Evolutionary conservation across 2,797 vertebrate genomes (phyloP), one percentile per base, ranked within the genome.

Genomic region (Limosa lapponica): DNA sequence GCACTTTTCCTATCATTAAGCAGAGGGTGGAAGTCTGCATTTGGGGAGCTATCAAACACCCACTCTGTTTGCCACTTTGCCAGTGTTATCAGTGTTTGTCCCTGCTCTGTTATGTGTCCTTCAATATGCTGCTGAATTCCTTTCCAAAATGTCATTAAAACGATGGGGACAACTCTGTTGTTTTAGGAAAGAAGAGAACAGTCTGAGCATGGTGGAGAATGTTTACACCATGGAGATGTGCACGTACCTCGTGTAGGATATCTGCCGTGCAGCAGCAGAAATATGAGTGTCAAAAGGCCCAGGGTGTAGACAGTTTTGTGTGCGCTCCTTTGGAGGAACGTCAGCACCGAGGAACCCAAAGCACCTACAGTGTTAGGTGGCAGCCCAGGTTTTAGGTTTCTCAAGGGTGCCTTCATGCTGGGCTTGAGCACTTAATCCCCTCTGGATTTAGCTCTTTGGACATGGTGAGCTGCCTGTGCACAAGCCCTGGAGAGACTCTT

Each of bases 321-420:
- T 80, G 81, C 34, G 4, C 87, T 92, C 81, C 25, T 25, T 52
- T 34, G 55, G 48, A 80, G 87, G 52, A 94, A 81, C 0, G 44
- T 37, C 87, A 80, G 87, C 88, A 5, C 43, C 19, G 8, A 37
- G 65, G 41, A 71, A 89, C 90, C 41, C 46, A 11, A 46, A 73
- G 74, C 69, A 80, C 82, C 93, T 37, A 19, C 87, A 52, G 80
- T 24, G 58, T 39, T 58, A 82, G 92, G 91, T 88, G 70, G 91
- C 95, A 95, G 69, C 93, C 49, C 32, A 3, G 95, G 96, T 96
- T 95, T 97, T 95, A 44, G 30, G 93, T 96, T 96, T 96, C 96
- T 75, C 77, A 5, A 74, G 85, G 93, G 27, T 95, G 91, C 80
- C 90, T 95, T 74, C 90, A 86, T 27, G 77, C 80, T 10, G 59